phyloP scores from a whole-genome alignment of 2,888 invertebrate species.

The Eupithecia tripunctaria region DNA sequence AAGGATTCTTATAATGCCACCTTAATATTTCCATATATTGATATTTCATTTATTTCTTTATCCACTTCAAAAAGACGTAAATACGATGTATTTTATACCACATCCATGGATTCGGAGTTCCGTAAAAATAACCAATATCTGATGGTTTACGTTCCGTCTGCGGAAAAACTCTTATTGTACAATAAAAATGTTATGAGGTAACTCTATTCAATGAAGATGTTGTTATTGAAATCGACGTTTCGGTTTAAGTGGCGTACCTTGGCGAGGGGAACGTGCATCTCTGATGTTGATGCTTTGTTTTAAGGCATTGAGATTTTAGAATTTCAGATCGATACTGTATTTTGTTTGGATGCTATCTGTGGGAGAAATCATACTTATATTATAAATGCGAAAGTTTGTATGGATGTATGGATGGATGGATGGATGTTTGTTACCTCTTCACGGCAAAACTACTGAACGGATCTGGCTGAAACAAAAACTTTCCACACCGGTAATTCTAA shows the following conservation, averaged over 20 bases:
- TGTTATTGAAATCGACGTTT: constrained; percentile 79
- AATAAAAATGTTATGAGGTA: constrained; percentile 83
- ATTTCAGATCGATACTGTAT: neutral
- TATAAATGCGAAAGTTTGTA: no score
- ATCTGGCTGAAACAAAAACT: no score
- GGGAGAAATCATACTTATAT: no score
- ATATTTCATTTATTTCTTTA: no score
- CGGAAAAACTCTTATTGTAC: constrained; percentile 75
- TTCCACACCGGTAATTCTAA: no score
- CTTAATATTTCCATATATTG: no score
- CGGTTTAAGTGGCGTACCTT: constrained; percentile 71
- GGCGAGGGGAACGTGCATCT: constrained; percentile 58
- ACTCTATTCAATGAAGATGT: constrained; percentile 80
- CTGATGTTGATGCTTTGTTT: constrained; percentile 54
- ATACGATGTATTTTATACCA: constrained; percentile 24
- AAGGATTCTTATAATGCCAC: neutral
- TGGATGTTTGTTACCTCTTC: no score
- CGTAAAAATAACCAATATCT: constrained; percentile 67
- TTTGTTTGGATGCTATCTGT: neutral
- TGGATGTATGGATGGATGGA: no score
- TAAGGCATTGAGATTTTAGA: constrained; percentile 1
- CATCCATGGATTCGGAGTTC: constrained; percentile 11
- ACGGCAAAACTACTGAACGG: no score
- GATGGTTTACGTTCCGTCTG: constrained; percentile 64
- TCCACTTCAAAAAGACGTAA: neutral